A percentile compares a stretch with the other conserved stretches of the same genome.
Evolutionary conservation across 23 tunicate species (phyloP).

Genomic region (Clavelina lepadiformis): DNA sequence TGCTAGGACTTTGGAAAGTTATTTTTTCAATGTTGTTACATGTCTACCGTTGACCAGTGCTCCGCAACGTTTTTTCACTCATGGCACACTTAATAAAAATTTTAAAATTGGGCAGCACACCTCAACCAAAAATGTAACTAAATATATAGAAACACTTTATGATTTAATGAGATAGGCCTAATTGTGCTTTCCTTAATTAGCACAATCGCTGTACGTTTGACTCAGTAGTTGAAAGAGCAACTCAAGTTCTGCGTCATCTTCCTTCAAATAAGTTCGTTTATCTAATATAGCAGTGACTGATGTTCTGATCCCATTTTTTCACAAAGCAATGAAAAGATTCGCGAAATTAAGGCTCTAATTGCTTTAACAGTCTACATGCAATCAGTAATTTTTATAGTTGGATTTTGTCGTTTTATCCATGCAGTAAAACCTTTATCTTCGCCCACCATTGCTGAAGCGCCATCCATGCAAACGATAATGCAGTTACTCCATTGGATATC

Average conservation of each 20-base stretch:
- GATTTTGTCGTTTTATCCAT: slow-evolving; percentile 16
- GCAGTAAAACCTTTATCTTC: slow-evolving; percentile 17
- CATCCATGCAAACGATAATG: slow-evolving; percentile 21
- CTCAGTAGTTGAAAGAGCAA: slow-evolving; percentile 13
- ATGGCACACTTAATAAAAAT: slow-evolving; percentile 1
- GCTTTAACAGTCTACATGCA: slow-evolving; percentile 12
- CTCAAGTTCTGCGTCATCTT: slow-evolving; percentile 12
- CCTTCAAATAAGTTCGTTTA: slow-evolving; percentile 5
- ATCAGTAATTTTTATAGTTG: slow-evolving; percentile 2
- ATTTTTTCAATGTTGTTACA: too few species aligned
- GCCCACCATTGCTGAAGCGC: slow-evolving; percentile 30
- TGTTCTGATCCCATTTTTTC: slow-evolving; percentile 17
- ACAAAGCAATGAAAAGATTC: slow-evolving; percentile 9
- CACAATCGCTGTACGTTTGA: neutral
- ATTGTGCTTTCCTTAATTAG: slow-evolving; percentile 2
- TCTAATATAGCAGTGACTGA: slow-evolving; percentile 9
- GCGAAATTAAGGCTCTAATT: slow-evolving; percentile 1
- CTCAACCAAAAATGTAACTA: slow-evolving; percentile 1
- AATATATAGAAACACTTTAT: neutral
- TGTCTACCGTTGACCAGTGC: too few species aligned
- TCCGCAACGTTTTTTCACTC: neutral
- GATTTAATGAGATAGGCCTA: slow-evolving; percentile 10
- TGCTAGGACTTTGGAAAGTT: too few species aligned
- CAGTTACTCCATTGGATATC: slow-evolving; percentile 24
- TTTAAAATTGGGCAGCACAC: neutral